Base-by-base conservation (phyloP, 2,888 invertebrate genomes). In the Orthonychiurus folsomi region DNA sequence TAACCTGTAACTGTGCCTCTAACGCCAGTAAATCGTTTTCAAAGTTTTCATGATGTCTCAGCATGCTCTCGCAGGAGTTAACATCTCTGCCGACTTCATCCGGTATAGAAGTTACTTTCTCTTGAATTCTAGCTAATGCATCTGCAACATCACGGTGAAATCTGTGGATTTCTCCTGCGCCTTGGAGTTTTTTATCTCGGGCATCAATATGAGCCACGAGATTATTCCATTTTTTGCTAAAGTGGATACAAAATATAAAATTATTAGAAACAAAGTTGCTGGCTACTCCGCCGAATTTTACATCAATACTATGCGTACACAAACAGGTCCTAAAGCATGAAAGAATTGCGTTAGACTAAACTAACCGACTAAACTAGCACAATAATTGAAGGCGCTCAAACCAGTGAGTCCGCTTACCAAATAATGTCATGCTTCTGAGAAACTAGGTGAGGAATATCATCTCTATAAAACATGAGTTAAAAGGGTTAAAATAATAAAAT, bases 71-170 rank as follows among this genome's bases (percentile, higher is more conserved):
- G 3, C 93, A 93, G 0, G 91, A 88, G 73, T 93, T 88, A 60
- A 92, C 81, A 79, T 95, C 94, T 56, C 89, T 81, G 70, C 86
- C 86, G 20, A 86, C 79, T 69, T 89, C 89, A 1, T 86, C 86
- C 0, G 89, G 88, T 52, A 97, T 83, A 2, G 87, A 87, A 0
- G 89, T 88, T 67, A 88, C 86, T 75, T 94, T 93, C 76, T 93
- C 94, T 74, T 89, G 90, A 50, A 93, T 93, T 25, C 95, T 82
- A 50, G 89, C 87, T 9, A 93, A 78, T 1, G 93, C 88, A 75
- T 96, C 95, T 24, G 88, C 90, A 1, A 90, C 93, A 78, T 96
- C 96, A 60, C 95, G 85, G 79, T 97, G 96, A 83, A 95, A 97
- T 61, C 94, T 85, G 78, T 97, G 97, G 70, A 97, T 93, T 80